Conservation (phyloP, 2,888 invertebrate genomes). For the Artemia sinica region DNA sequence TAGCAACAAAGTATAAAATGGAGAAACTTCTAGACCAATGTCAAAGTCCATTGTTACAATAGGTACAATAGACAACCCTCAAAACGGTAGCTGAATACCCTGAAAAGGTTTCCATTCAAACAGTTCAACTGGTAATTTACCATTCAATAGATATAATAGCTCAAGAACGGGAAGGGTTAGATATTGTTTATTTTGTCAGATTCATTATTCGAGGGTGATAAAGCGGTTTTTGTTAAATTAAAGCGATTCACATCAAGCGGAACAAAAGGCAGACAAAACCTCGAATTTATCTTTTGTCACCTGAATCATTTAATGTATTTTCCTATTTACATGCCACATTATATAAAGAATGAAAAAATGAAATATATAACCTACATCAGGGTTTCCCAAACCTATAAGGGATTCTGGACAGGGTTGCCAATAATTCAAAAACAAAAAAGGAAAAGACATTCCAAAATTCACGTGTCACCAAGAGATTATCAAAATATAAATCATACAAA, state of each 20-base stretch:
- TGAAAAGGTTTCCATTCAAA: constrained; percentile 9
- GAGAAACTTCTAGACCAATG: constrained; percentile 8
- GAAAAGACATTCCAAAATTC: too few species aligned
- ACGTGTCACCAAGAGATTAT: too few species aligned
- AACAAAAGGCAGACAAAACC: too few species aligned
- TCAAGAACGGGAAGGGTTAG: not conserved
- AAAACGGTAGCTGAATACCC: constrained; percentile 10
- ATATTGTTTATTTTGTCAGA: constrained; percentile 12
- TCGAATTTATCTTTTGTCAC: too few species aligned
- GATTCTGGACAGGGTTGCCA: too few species aligned
- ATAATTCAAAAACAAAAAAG: too few species aligned
- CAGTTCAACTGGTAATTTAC: not conserved
- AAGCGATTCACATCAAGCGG: not conserved
- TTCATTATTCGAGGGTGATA: constrained; percentile 2
- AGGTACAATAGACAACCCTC: not conserved
- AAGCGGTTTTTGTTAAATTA: constrained; percentile 1
- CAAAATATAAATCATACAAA: too few species aligned
- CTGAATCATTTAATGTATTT: too few species aligned
- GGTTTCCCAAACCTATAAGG: too few species aligned
- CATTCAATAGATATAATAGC: constrained; percentile 1
- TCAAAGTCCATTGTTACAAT: constrained; percentile 12
- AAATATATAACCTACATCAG: too few species aligned
- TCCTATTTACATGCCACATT: too few species aligned
- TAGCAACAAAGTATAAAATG: constrained; percentile 2
- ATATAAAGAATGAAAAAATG: too few species aligned